Evolutionary conservation across 2,113 vertebrate species (phyloP), one percentile per base, ranked within the genome.

Genomic region (Hepsetus odoe): DNA sequence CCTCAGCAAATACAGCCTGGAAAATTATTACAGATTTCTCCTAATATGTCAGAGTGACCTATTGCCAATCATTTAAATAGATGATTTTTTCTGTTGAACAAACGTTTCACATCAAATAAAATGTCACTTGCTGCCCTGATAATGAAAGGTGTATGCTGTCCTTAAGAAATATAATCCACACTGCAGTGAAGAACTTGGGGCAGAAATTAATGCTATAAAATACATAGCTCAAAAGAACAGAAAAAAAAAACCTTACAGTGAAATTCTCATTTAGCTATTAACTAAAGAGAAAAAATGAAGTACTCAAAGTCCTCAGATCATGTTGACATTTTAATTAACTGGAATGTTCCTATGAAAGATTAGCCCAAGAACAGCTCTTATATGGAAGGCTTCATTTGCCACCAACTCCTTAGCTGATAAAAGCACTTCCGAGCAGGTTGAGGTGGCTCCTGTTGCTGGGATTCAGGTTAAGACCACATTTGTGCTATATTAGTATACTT

Each of bases 21-120:
- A 65, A 87, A 88, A 83, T 84, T 20, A 88, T 87, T 78, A 79
- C 76, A 66, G 83, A 86, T 84, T 76, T 71, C 70, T 83, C 79
- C 74, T 59, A 62, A 75, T 46, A 53, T 85, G 79, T 85, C 86
- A 49, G 18, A 80, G 40, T 62, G 77, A 87, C 82, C 76, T 76
- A 70, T 77, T 74, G 73, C 74, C 62, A 56, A 83, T 30, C 22
- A 26, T 58, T 78, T 49, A 73, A 69, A 82, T 53, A 64, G 49
- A 0, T 3, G 10, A 16, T 51, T 55, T 24, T 74, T 79, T 24
- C 20, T 65, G 12, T 30, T 0, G 12, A 44, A 53, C 26, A 75
- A 76, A 77, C 16, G 32, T 83, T 84, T 74, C 30, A 32, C 64
- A 62, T 80, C 0, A 66, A 80, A 26, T 32, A 18, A 64, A 79